A percentile compares a stretch with the other conserved stretches of the same genome.
Conservation (phyloP, 2,888 invertebrate genomes). For the Ennomos fuscantarius region DNA sequence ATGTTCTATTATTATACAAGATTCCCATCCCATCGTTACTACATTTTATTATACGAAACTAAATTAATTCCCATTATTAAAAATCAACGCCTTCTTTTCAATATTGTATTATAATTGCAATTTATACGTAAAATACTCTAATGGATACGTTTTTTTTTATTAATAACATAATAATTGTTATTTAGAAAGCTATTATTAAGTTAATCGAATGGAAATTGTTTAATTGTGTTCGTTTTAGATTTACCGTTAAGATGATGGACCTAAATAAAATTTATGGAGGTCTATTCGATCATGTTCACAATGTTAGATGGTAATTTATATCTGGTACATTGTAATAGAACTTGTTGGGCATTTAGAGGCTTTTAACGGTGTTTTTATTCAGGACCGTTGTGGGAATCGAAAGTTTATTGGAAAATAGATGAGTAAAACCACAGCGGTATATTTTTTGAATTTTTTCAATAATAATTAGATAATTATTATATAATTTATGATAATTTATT, state of each 20-base stretch:
- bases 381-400: constrained; percentile 12
- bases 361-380: constrained; percentile 19
- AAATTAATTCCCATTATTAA: constrained; percentile 17
- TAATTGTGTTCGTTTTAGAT: constrained; percentile 37
- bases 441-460: no score
- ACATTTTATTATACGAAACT: not conserved
- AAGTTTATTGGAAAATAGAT: not conserved
- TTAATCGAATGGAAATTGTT: constrained; percentile 40
- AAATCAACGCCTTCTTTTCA: constrained; percentile 18
- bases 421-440: no score
- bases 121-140: constrained; percentile 21
- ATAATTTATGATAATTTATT: no score
- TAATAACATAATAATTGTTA: constrained; percentile 41
- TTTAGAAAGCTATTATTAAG: constrained; percentile 37
- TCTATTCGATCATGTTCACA: constrained; percentile 24
- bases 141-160: constrained; percentile 23
- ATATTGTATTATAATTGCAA: constrained; percentile 27
- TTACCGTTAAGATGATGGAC: constrained; percentile 25
- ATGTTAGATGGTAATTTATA: constrained; percentile 25
- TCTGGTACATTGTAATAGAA: constrained; percentile 31
- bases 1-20: constrained; percentile 4
- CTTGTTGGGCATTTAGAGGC: constrained; percentile 2
- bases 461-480: no score
- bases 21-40: not conserved
- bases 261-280: constrained; percentile 24